Percentiles rank a stretch among this genome's conserved stretches.
Evolutionary conservation across 2,888 invertebrate genomes (phyloP).

Genomic region (Mystacides longicornis): DNA sequence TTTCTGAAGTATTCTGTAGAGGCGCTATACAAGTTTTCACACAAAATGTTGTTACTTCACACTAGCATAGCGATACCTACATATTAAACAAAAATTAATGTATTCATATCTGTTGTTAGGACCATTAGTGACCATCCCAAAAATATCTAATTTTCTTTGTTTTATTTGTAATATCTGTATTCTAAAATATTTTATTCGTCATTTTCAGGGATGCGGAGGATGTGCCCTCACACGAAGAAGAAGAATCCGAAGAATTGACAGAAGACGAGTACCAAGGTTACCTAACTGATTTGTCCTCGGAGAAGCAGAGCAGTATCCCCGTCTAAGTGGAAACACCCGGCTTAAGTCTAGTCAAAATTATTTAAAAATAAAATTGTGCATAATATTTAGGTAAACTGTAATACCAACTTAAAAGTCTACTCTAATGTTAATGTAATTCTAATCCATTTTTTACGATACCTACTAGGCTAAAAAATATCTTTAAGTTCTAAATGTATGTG

Average conservation of each 20-base stretch:
- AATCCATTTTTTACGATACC: constrained; percentile 1
- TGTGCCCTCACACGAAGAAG: constrained; percentile 13
- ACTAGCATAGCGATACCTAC: no score
- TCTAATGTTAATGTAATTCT: not conserved
- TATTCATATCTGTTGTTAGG: no score
- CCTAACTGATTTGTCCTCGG: constrained; percentile 20
- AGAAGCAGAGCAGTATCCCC: not conserved
- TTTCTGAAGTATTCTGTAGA: no score
- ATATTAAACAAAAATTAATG: no score
- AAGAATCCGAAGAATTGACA: constrained; percentile 5
- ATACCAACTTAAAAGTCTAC: not conserved
- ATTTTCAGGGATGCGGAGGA: not conserved
- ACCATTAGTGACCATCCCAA: no score
- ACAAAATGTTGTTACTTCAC: no score
- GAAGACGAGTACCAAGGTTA: constrained; percentile 26
- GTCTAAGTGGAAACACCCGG: not conserved
- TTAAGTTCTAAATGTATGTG: no score
- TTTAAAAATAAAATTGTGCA: not conserved
- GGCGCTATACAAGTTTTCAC: no score
- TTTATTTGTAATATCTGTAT: no score
- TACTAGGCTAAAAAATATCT: not conserved
- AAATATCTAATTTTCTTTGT: no score
- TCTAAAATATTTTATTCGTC: no score
- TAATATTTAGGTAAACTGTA: not conserved
- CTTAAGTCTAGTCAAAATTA: not conserved